phyloP scores from a whole-genome alignment of 2,113 vertebrate species.

The Terrapene triunguis region DNA sequence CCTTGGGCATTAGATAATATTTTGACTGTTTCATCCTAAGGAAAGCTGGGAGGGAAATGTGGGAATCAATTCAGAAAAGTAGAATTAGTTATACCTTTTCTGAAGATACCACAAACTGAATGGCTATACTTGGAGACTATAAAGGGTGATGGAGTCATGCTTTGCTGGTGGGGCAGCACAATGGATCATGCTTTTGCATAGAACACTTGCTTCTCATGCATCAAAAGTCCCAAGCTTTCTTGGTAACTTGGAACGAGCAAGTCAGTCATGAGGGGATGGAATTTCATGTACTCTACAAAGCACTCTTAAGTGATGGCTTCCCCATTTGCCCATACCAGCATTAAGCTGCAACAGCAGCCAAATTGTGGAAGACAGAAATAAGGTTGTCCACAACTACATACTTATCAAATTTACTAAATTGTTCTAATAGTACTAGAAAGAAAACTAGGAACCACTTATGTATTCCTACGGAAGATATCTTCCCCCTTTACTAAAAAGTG shows the following conservation, averaged over 20 bases:
- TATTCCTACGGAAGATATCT: not conserved
- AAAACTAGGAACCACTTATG: not conserved
- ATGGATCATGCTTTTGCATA: not conserved
- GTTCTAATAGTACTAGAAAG: not conserved
- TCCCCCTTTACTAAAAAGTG: not conserved
- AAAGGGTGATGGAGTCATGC: no score
- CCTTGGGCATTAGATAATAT: not conserved
- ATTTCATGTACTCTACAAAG: not conserved
- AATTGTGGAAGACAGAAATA: not conserved
- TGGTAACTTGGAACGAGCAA: not conserved
- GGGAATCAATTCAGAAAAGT: no score
- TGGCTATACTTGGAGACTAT: not conserved
- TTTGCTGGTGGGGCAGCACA: not conserved
- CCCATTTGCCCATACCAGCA: not conserved
- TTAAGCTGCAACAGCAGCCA: not conserved
- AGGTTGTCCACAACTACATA: not conserved
- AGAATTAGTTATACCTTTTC: no score
- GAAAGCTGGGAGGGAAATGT: not conserved
- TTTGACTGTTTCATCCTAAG: not conserved
- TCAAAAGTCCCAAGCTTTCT: not conserved
- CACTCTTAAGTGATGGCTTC: not conserved
- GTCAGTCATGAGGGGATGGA: not conserved
- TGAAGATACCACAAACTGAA: not conserved
- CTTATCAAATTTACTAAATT: not conserved
- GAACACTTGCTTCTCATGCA: not conserved